Evolutionary conservation across 2,797 vertebrate genomes (phyloP).

Genomic region (Enteromius paludinosus): DNA sequence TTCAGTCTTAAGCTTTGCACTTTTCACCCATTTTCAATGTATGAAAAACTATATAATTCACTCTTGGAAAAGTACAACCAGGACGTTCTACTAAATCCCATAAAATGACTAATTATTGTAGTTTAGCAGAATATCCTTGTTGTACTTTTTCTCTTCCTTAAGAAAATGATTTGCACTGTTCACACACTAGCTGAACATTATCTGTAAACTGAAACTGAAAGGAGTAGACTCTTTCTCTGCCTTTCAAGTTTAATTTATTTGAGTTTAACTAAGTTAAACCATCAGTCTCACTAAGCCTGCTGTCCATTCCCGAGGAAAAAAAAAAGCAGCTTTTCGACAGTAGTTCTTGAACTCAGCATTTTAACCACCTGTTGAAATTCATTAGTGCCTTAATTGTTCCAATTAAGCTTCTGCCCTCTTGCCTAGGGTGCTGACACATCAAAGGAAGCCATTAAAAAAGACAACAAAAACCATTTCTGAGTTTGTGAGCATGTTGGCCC

Average conservation of each 20-base stretch:
- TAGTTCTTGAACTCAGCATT: slow-evolving; percentile 52
- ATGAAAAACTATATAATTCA: not conserved
- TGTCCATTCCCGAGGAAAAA: not conserved
- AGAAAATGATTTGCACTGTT: not conserved
- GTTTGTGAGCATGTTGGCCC: slow-evolving; percentile 35
- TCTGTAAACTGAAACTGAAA: not conserved
- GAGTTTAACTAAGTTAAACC: not conserved
- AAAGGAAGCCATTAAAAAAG: slow-evolving; percentile 59
- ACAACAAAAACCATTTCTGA: slow-evolving; percentile 46
- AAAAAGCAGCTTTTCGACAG: not conserved
- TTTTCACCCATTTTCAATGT: not conserved
- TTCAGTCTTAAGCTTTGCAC: not conserved
- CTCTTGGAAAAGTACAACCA: not conserved
- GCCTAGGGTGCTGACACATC: slow-evolving; percentile 55
- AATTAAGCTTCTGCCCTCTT: slow-evolving; percentile 60
- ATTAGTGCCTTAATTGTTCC: slow-evolving; percentile 58
- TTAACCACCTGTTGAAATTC: slow-evolving; percentile 57
- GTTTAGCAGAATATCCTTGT: not conserved
- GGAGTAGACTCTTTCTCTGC: not conserved
- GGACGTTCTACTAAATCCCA: slow-evolving; percentile 1
- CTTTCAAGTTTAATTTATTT: slow-evolving; percentile 43
- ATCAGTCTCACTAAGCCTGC: not conserved
- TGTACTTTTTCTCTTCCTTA: not conserved
- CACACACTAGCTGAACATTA: not conserved
- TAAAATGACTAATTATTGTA: not conserved